phyloP scores from a whole-genome alignment of 2,797 vertebrate genomes.

The Trichosurus vulpecula region DNA sequence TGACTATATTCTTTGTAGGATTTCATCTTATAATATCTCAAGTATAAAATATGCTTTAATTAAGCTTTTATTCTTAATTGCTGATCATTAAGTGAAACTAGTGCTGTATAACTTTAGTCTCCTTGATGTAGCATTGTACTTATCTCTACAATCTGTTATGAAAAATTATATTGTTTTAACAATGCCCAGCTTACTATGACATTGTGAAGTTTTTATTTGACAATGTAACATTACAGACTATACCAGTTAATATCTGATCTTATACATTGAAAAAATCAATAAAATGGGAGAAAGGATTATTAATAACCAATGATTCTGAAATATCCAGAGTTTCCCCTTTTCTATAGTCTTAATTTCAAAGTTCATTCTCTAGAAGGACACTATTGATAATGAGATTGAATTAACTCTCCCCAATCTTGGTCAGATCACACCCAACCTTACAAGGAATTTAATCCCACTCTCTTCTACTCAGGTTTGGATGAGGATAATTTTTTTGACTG shows the following conservation, averaged over 20 bases:
- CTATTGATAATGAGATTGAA: not conserved
- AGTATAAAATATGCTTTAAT: not conserved
- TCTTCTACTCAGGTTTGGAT: not conserved
- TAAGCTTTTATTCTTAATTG: not conserved
- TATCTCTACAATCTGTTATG: not conserved
- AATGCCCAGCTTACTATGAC: not conserved
- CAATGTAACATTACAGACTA: not conserved
- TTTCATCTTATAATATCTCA: not conserved
- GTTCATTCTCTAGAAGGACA: not conserved
- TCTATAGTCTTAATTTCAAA: not conserved
- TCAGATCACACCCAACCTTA: not conserved
- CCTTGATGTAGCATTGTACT: not conserved
- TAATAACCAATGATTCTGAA: no score
- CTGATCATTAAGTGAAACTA: not conserved
- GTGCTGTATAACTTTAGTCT: not conserved
- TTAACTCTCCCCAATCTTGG: not conserved
- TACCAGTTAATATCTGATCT: not conserved
- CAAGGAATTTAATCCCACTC: not conserved
- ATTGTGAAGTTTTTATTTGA: not conserved
- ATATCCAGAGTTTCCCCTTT: not conserved
- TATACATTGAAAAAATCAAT: not conserved
- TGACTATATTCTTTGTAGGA: not conserved
- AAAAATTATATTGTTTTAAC: not conserved
- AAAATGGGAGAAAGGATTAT: not conserved
- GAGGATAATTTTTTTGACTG: not conserved